Percentiles rank a stretch among this genome's conserved stretches.
Conservation (phyloP, 2,113 vertebrate genomes). For the Boleophthalmus pectinirostris region DNA sequence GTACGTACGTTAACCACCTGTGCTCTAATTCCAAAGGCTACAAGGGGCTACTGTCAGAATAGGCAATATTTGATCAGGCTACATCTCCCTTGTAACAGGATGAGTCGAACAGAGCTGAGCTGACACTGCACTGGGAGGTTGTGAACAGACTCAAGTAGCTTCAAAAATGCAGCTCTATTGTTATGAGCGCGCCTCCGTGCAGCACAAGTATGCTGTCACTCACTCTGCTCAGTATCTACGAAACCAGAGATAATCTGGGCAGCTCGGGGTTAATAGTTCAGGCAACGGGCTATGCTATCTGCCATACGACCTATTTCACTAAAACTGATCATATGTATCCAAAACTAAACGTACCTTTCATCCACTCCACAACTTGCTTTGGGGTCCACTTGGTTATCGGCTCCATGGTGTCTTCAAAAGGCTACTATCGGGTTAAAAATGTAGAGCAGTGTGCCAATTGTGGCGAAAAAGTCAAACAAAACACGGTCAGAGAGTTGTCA, state of each 20-base stretch:
- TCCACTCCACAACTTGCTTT: conserved; percentile 82
- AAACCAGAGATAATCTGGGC: conserved; percentile 56
- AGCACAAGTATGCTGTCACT: conserved; percentile 55
- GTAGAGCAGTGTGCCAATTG: neutral
- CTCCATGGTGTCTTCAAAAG: conserved; percentile 68
- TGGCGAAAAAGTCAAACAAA: neutral
- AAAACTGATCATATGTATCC: neutral
- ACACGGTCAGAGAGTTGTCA: conserved; percentile 11
- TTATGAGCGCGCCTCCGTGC: conserved; percentile 18
- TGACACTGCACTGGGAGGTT: neutral
- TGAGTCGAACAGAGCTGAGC: neutral
- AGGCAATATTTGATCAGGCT: neutral
- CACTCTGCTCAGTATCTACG: conserved; percentile 64
- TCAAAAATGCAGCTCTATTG: conserved; percentile 38
- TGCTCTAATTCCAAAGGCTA: too few species aligned
- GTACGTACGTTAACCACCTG: neutral
- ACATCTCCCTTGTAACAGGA: neutral
- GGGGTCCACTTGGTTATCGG: conserved; percentile 82
- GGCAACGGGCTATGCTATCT: neutral
- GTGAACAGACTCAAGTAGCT: conserved; percentile 11
- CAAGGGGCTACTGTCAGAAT: too few species aligned
- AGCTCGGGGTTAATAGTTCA: conserved; percentile 2
- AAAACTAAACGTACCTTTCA: conserved; percentile 70
- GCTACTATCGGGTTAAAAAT: neutral
- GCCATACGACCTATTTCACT: neutral